Evolutionary conservation across 2,888 invertebrate genomes (phyloP), one percentile per base, ranked within the genome.

Genomic region (Antheraea yamamai): DNA sequence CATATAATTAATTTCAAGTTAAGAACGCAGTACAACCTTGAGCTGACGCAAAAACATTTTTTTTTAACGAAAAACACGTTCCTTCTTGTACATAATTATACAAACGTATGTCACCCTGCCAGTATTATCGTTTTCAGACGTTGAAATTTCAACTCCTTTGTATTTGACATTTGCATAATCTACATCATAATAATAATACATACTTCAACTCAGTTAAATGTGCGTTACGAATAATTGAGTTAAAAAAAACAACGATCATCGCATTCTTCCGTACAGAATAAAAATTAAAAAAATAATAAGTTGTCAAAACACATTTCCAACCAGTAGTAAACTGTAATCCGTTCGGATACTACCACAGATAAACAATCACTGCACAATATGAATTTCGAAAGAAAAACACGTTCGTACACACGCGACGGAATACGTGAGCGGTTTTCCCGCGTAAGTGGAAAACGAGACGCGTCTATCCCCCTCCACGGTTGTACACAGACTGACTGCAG

Each of bases 371-470:
- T 77, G 75, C 76, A 73, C 70, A 58, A 75, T 78, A 55, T 75
- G 73, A 79, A 79, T 78, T 76, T 74, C 73, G 68, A 75, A 74
- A 75, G 61, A 73, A 64, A 58, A 61, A 61, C 61, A 23, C 61
- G 61, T 61, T 55, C 18, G 55, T 55, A 78, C 77, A 83, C 82
- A 81, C 78, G 79, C 79, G 81, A 78, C 77, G 80, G 77, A 79
- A 79, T 75, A 78, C 84, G 82, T 76, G 73, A 80, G 76, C 79
- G 81, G 82, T 82, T 89, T 92, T 91, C 88, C 90, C 91, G 92
- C 91, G 90, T 71, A 85, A 83, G 88, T 87, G 61, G 73, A 78
- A n/a, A 80, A 71, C 78, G 79, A 82, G 81, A 84, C 83, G 80
- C 88, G 91, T 87, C 85, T 84, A 81, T 81, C 84, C 88, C 84